A percentile compares a stretch with the other conserved stretches of the same genome.
These are phyloP conservation scores for Urocolius indicus DNA, from an alignment of 2,113 vertebrate species.

Conservation along the genomic window DNA sequence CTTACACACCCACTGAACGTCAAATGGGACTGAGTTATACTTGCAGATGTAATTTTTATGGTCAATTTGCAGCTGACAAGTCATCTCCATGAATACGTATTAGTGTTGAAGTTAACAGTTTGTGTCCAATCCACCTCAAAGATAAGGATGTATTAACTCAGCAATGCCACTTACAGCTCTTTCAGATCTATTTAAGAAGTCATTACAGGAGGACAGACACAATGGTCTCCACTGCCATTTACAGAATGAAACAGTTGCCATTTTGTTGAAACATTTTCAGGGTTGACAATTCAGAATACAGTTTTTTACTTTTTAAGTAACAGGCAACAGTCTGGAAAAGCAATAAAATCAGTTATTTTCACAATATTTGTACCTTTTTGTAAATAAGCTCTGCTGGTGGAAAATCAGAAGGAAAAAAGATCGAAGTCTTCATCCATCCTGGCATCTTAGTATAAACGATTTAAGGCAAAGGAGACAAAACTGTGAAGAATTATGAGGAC, in stretches of 20 bases:
- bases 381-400: neutral
- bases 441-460: neutral
- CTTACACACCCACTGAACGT: neutral
- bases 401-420: conserved; percentile 2
- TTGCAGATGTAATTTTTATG: conserved; percentile 52
- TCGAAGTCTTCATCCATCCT: neutral
- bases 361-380: neutral
- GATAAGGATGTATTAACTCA: neutral
- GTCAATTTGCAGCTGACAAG: conserved; percentile 48
- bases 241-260: neutral
- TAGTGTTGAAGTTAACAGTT: conserved; percentile 23
- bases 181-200: neutral
- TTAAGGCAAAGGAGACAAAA: neutral
- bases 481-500: neutral
- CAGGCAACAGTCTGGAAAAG: neutral
- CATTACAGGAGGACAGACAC: neutral
- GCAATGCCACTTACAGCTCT: neutral
- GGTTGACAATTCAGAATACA: neutral
- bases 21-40: conserved; percentile 27
- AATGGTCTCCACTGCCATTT: neutral
- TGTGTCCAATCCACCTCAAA: neutral
- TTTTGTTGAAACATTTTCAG: neutral
- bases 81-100: conserved; percentile 9
- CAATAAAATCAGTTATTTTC: neutral
- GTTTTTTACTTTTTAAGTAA: neutral